Evolutionary conservation across 2,797 vertebrate genomes (phyloP).

Genomic region (Malacoctenus gilli): DNA sequence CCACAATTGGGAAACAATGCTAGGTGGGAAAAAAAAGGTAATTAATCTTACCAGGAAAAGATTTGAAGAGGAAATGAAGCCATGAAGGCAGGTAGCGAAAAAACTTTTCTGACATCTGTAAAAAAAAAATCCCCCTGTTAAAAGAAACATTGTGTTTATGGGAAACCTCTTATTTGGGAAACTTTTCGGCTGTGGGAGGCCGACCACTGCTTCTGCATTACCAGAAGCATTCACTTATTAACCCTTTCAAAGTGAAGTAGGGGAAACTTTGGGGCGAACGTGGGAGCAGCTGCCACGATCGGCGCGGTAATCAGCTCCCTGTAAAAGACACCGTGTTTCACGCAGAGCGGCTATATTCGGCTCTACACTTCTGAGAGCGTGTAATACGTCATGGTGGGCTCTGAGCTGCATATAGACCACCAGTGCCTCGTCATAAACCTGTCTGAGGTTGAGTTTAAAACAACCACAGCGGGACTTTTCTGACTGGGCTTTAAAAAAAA

Average conservation of each 20-base stretch:
- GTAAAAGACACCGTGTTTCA: conserved; percentile 24
- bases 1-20: too few species aligned
- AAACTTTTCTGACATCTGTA: background rate
- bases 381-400: conserved; percentile 18
- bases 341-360: conserved; percentile 32
- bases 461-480: background rate
- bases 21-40: too few species aligned
- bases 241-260: too few species aligned
- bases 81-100: background rate
- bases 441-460: conserved; percentile 3
- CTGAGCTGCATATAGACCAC: conserved; percentile 20
- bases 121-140: conserved; percentile 22
- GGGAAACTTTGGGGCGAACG: background rate
- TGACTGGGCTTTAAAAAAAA: background rate
- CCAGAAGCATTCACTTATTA: too few species aligned
- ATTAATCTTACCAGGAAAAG: background rate
- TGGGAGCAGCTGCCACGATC: conserved; percentile 3
- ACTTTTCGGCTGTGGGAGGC: background rate
- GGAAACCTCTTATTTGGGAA: conserved; percentile 8
- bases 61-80: background rate
- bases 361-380: background rate
- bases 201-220: conserved; percentile 1
- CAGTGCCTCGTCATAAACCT: conserved; percentile 20
- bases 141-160: conserved; percentile 9
- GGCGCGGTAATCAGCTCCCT: too few species aligned